phyloP scores from a whole-genome alignment of 1,140 invertebrate species.

The Megalopta genalis region DNA sequence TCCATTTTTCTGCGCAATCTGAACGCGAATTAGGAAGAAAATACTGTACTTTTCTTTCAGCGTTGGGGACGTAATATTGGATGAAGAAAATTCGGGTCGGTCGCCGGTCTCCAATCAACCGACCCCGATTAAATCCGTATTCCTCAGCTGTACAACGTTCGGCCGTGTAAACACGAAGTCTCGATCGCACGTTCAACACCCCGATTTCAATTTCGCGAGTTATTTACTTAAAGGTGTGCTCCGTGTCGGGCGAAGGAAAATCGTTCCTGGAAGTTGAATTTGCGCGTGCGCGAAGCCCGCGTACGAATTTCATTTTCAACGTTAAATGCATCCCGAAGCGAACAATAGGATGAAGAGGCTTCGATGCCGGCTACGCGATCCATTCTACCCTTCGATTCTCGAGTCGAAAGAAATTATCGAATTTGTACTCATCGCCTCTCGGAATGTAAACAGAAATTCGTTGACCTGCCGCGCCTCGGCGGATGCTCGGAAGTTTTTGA shows the following conservation, averaged over 20 bases:
- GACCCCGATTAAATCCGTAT: conserved; percentile 3
- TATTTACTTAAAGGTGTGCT: conserved; percentile 39
- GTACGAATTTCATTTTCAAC: conserved; percentile 54
- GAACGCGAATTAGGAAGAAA: no score
- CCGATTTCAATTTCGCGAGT: conserved; percentile 56
- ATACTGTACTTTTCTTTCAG: no score
- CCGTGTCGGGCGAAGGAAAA: background rate
- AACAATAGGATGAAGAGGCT: background rate
- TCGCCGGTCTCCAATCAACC: background rate
- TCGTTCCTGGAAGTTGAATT: background rate
- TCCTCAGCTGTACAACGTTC: background rate
- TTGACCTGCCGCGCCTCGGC: background rate
- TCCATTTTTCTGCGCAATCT: no score
- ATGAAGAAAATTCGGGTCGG: background rate
- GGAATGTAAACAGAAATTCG: background rate
- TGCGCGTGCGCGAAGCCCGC: conserved; percentile 10
- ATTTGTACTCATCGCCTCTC: no score
- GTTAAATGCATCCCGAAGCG: conserved; percentile 25
- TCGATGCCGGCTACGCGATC: background rate
- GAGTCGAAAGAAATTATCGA: background rate
- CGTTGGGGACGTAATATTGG: background rate
- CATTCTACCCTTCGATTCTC: background rate
- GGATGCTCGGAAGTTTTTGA: background rate
- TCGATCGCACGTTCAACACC: conserved; percentile 29
- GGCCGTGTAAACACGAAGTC: conserved; percentile 14